Evolutionary conservation across 2,888 invertebrate genomes (phyloP).

Genomic region (Coenonympha glycerion): DNA sequence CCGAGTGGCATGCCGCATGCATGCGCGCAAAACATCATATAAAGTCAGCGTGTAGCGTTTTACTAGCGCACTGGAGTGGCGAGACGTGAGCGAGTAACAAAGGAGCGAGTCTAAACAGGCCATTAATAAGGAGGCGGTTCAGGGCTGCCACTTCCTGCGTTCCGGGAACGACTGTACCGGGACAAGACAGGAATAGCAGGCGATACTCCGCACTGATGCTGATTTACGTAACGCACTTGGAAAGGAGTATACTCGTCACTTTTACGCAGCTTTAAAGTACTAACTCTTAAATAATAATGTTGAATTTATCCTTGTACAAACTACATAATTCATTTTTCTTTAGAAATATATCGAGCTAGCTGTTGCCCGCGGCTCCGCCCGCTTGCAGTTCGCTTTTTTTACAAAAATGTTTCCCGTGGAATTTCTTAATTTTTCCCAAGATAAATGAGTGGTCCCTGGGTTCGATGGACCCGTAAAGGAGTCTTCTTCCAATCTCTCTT

Average conservation of each 20-base stretch:
- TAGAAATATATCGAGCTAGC: too few species aligned
- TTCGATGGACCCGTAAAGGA: too few species aligned
- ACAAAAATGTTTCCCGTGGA: too few species aligned
- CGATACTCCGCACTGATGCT: conserved; percentile 46
- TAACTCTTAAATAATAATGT: not conserved
- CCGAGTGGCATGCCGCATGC: not conserved
- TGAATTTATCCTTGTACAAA: too few species aligned
- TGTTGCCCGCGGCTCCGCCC: too few species aligned
- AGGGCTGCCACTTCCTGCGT: conserved; percentile 67
- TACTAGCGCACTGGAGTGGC: conserved; percentile 37
- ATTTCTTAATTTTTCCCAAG: too few species aligned
- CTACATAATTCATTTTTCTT: too few species aligned
- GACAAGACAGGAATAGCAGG: conserved; percentile 70
- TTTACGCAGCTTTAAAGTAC: not conserved
- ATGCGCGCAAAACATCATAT: conserved; percentile 9
- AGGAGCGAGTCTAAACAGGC: conserved; percentile 72
- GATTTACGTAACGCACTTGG: conserved; percentile 35
- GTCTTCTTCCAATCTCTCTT: too few species aligned
- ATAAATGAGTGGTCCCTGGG: too few species aligned
- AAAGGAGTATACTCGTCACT: not conserved
- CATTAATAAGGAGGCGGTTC: conserved; percentile 73
- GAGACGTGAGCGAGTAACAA: conserved; percentile 70
- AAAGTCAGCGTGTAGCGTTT: conserved; percentile 8
- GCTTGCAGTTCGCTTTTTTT: too few species aligned
- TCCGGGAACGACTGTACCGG: conserved; percentile 64